Conservation (phyloP, 1,140 invertebrate genomes). For the Zaprionus lachaisei region DNA sequence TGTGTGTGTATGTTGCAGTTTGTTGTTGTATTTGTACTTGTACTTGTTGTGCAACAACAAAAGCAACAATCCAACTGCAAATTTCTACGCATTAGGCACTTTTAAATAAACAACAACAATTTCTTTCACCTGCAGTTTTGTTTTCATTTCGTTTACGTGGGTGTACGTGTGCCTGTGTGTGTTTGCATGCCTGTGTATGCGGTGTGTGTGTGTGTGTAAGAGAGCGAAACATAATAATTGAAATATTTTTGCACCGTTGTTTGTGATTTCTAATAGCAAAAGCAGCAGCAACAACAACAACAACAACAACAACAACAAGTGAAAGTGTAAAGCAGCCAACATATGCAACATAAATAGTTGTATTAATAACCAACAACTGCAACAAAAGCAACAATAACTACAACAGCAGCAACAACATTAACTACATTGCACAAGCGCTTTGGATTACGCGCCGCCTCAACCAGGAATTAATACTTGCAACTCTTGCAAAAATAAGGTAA, state of each 20-base stretch:
- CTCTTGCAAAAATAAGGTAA: constrained; percentile 42
- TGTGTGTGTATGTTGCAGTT: constrained; percentile 25
- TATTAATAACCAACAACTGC: constrained; percentile 17
- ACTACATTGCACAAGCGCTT: constrained; percentile 38
- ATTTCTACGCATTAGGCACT: constrained; percentile 36
- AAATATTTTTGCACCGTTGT: constrained; percentile 49
- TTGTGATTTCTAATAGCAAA: constrained; percentile 56
- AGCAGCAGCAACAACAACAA: constrained; percentile 33
- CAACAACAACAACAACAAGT: constrained; percentile 56
- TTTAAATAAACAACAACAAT: constrained; percentile 28
- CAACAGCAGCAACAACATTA: constrained; percentile 10
- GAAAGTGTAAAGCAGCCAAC: constrained; percentile 59
- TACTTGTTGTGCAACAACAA: constrained; percentile 55
- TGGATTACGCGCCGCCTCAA: constrained; percentile 42
- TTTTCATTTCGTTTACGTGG: constrained; percentile 15
- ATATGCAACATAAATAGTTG: constrained; percentile 53
- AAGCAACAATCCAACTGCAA: constrained; percentile 18
- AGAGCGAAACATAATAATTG: constrained; percentile 56
- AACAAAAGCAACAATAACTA: constrained; percentile 10
- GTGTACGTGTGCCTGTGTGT: constrained; percentile 8
- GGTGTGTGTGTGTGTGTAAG: constrained; percentile 33
- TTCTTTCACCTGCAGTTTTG: constrained; percentile 57
- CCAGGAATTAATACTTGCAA: constrained; percentile 43
- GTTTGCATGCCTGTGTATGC: background rate
- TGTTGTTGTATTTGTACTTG: constrained; percentile 39